A percentile compares a stretch with the other conserved stretches of the same genome.
phyloP scores from a whole-genome alignment of 1,140 invertebrate genomes.

The Papilio polyxenes region DNA sequence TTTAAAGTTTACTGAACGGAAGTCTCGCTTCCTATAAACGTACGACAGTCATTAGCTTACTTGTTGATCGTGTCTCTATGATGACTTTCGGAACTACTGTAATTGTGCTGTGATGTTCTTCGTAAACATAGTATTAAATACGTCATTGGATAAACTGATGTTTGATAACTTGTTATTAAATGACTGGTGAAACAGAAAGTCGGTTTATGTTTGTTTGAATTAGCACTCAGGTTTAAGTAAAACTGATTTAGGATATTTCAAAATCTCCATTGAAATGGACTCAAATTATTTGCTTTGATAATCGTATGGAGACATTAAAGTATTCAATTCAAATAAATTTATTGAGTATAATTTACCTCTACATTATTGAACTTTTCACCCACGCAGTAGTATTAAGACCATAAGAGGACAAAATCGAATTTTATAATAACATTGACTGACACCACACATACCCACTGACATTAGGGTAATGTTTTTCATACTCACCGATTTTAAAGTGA shows the following conservation, averaged over 20 bases:
- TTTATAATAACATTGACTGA: too few species aligned
- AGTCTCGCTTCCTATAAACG: slow-evolving; percentile 45
- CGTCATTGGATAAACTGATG: background rate
- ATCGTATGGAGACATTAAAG: too few species aligned
- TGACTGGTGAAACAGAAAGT: slow-evolving; percentile 38
- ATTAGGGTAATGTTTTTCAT: too few species aligned
- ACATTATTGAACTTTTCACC: too few species aligned
- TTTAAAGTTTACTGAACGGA: slow-evolving; percentile 42
- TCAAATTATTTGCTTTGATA: background rate
- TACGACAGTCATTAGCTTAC: slow-evolving; percentile 55
- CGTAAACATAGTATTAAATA: background rate
- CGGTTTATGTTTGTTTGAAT: slow-evolving; percentile 16
- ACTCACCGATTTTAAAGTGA: too few species aligned
- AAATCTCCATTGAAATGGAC: too few species aligned
- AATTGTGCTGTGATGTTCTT: slow-evolving; percentile 51
- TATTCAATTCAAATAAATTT: too few species aligned
- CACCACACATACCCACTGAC: too few species aligned
- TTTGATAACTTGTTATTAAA: slow-evolving; percentile 42
- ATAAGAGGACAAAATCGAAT: too few species aligned
- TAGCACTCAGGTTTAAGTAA: background rate
- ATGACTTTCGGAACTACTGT: slow-evolving; percentile 61
- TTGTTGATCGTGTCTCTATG: slow-evolving; percentile 57
- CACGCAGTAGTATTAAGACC: too few species aligned
- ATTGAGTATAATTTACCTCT: too few species aligned
- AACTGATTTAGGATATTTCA: background rate